These are phyloP conservation scores for Adelognathus sp. DNA, from an alignment of 2,888 invertebrate genomes.

Conservation along the genomic window DNA sequence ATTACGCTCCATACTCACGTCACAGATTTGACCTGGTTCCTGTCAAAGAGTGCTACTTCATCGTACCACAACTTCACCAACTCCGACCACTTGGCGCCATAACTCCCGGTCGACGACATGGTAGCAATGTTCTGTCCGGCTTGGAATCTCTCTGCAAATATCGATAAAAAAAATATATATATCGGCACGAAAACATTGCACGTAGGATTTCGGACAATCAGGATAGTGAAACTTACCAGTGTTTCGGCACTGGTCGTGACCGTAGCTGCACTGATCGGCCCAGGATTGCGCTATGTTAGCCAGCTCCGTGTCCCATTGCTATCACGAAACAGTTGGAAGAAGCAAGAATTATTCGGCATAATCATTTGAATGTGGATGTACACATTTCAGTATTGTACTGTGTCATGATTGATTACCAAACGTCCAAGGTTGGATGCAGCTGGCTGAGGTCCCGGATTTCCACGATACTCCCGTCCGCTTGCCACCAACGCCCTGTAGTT, in stretches of 20 bases:
- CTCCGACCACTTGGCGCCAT: background rate
- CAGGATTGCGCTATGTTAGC: constrained; percentile 78
- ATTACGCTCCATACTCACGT: constrained; percentile 26
- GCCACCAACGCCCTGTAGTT: constrained; percentile 53
- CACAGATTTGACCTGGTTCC: constrained; percentile 15
- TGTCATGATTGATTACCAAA: constrained; percentile 36
- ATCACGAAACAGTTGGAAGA: constrained; percentile 2
- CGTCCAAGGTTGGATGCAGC: constrained; percentile 32
- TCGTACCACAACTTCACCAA: constrained; percentile 77
- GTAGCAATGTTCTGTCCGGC: constrained; percentile 60
- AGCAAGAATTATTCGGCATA: background rate
- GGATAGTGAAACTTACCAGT: constrained; percentile 61
- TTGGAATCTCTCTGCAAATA: constrained; percentile 6
- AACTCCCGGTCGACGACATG: background rate
- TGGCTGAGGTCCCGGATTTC: constrained; percentile 66
- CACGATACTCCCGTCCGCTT: constrained; percentile 58
- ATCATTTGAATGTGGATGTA: background rate
- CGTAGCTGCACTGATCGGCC: constrained; percentile 78
- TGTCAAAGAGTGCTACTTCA: constrained; percentile 73
- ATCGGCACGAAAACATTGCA: background rate
- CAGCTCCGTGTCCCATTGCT: constrained; percentile 71
- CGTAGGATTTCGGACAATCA: background rate
- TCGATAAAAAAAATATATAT: background rate
- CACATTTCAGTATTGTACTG: background rate
- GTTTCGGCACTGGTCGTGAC: constrained; percentile 78